Evolutionary conservation across 2,888 invertebrate species (phyloP), one percentile per base, ranked within the genome.

Genomic region (Oxycera nigricornis): DNA sequence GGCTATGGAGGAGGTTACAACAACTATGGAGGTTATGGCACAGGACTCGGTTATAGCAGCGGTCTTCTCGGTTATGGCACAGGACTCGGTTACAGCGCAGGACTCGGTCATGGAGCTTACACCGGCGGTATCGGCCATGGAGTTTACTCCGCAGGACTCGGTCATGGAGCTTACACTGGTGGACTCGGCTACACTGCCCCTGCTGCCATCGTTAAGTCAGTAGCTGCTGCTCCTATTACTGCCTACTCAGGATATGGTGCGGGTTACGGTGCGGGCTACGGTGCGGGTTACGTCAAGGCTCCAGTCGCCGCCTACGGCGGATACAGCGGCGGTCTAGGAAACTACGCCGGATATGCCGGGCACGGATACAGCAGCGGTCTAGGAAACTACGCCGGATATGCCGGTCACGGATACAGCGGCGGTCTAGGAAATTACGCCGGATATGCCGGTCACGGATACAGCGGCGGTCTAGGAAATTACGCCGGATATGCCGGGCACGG

Each of bases 211-310:
- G 46, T 46, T 7, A 46, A 46, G 14, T 46, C 46, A 3, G 46
- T 46, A n/a, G 24, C 55, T 50, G 20, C 20, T 17, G 35, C 35
- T 61, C 35, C 35, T 35, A 17, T 35, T 28, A 4, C 61, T 7
- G 30, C 17, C 31, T 61, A 61, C 35, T 31, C 28, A n/a, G 67
- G 68, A 68, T 68, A 68, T n/a, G 68, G 68, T 50, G 46, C 68
- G 26, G 68, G 68, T 50, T 68, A 68, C 26, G 67, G 68, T n/a
- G 55, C 55, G 20, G 55, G 55, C 11, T 55, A 55, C 17, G 55
- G 55, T 22, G 55, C 55, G 20, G 55, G 55, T 24, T 55, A 55
- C 55, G 22, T 55, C 1, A 55, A 55, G 24, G 22, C 14, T 22
- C 46, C 46, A 46, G 6, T 17, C 17, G 4, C 17, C 20, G 55